These are phyloP conservation scores for Hyles euphorbiae DNA, from an alignment of 1,140 invertebrate genomes.

Conservation along the genomic window DNA sequence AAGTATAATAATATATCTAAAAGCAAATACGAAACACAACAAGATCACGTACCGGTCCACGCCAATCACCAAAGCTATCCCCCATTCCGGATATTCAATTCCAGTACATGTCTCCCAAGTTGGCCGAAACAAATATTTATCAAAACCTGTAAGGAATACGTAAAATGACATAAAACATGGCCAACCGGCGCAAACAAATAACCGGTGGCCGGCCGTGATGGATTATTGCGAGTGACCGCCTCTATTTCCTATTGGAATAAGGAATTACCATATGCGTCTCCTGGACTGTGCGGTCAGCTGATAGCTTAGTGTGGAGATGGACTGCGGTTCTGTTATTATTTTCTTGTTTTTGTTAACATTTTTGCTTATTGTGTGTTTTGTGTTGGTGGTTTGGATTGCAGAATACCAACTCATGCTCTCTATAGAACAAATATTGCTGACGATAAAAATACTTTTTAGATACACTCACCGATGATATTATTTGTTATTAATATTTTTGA, in stretches of 20 bases:
- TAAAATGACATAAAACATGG: constrained; percentile 70
- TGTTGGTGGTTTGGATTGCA: not conserved
- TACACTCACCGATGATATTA: too few species aligned
- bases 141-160: constrained; percentile 72
- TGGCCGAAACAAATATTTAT: constrained; percentile 71
- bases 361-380: not conserved
- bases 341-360: not conserved
- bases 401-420: not conserved
- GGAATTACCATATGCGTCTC: constrained; percentile 73
- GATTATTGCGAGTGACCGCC: constrained; percentile 73
- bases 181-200: constrained; percentile 55
- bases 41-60: constrained; percentile 24
- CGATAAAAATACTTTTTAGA: too few species aligned
- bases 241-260: constrained; percentile 73
- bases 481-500: too few species aligned
- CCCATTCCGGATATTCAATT: constrained; percentile 67
- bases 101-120: constrained; percentile 61
- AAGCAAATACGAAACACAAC: constrained; percentile 4
- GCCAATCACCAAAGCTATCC: constrained; percentile 58
- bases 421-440: too few species aligned
- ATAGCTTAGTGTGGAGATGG: constrained; percentile 33
- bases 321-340: constrained; percentile 16
- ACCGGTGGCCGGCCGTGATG: constrained; percentile 50
- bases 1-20: too few species aligned
- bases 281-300: constrained; percentile 32